phyloP scores from a whole-genome alignment of 1,140 invertebrate species.

The Caenorhabditis briggsae region DNA sequence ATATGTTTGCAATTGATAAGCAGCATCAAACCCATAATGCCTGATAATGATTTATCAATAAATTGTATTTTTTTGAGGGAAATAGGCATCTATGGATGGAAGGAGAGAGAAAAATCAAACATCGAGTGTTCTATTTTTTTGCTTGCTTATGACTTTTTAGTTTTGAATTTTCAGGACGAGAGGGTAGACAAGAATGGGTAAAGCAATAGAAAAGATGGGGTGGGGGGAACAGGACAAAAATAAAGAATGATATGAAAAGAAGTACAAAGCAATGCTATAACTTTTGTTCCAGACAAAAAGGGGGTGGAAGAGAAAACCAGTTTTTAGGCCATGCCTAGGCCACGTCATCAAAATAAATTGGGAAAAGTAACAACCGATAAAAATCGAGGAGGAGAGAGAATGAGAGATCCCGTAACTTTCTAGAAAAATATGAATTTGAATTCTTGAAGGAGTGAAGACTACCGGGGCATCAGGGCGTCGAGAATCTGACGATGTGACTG shows the following conservation, averaged over 20 bases:
- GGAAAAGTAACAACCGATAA: too few relatives aligned
- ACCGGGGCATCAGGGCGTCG: slow-evolving; percentile 37
- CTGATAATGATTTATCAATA: too few relatives aligned
- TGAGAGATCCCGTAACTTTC: background rate
- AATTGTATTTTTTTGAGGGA: too few relatives aligned
- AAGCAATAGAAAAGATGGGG: background rate
- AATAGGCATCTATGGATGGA: too few relatives aligned
- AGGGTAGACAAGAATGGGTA: background rate
- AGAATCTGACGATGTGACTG: slow-evolving; percentile 32
- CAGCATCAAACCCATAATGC: too few relatives aligned
- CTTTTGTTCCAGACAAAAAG: background rate
- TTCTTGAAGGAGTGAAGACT: background rate
- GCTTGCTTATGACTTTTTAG: background rate
- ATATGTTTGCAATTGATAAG: too few relatives aligned
- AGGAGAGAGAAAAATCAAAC: background rate
- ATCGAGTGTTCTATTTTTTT: background rate
- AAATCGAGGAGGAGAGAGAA: too few relatives aligned
- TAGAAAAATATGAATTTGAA: background rate
- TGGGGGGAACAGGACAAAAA: background rate
- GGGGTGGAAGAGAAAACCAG: background rate
- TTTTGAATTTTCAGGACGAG: background rate
- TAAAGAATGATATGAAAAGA: slow-evolving; percentile 34
- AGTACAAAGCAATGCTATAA: background rate
- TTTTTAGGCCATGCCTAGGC: too few relatives aligned
- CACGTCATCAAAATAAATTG: too few relatives aligned